A percentile compares a stretch with the other conserved stretches of the same genome.
Evolutionary conservation across 2,888 invertebrate genomes (phyloP).

Genomic region (Neocrepidodera transversa): DNA sequence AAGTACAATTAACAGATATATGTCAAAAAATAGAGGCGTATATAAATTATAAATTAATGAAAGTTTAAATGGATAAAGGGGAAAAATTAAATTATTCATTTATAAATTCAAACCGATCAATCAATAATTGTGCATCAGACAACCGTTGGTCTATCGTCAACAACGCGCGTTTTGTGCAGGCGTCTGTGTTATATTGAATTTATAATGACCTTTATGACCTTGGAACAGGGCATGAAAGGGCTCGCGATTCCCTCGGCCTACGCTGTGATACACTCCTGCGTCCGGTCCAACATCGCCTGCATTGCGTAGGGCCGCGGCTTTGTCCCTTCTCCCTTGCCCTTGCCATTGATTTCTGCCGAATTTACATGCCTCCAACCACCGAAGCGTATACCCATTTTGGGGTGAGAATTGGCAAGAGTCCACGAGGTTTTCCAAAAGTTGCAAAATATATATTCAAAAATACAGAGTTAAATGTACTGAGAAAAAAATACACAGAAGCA

Average conservation of each 20-base stretch:
- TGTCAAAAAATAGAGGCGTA: too few relatives aligned
- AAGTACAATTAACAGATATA: too few relatives aligned
- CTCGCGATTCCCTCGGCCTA: slow-evolving; percentile 31
- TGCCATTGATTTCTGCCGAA: slow-evolving; percentile 44
- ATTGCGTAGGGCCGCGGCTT: slow-evolving; percentile 44
- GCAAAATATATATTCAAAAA: too few relatives aligned
- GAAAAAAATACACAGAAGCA: too few relatives aligned
- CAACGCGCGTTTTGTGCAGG: slow-evolving; percentile 20
- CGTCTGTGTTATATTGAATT: slow-evolving; percentile 35
- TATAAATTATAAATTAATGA: too few relatives aligned
- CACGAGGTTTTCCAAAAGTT: too few relatives aligned
- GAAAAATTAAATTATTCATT: too few relatives aligned
- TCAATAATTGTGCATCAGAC: slow-evolving; percentile 26
- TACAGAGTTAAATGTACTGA: too few relatives aligned
- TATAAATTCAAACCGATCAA: too few relatives aligned
- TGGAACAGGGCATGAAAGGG: slow-evolving; percentile 36
- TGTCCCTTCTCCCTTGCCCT: slow-evolving; percentile 23
- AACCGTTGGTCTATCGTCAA: slow-evolving; percentile 23
- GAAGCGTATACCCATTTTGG: background rate
- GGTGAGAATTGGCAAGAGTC: background rate
- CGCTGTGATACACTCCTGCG: slow-evolving; percentile 15
- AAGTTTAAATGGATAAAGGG: too few relatives aligned
- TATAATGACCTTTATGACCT: slow-evolving; percentile 44
- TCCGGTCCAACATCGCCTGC: slow-evolving; percentile 45
- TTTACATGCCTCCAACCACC: slow-evolving; percentile 25